phyloP scores from a whole-genome alignment of 1,140 invertebrate genomes.

The Drosophila burlai region DNA sequence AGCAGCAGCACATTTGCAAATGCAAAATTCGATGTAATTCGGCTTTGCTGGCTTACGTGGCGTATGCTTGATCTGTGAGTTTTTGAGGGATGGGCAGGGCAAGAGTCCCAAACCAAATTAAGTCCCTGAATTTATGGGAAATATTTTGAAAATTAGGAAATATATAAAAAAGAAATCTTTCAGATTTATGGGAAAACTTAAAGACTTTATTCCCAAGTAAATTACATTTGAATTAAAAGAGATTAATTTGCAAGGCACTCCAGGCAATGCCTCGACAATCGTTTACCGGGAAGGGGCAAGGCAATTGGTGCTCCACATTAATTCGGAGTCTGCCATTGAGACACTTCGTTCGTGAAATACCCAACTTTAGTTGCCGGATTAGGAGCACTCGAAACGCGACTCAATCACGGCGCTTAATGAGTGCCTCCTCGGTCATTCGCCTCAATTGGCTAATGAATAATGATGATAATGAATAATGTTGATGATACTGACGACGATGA shows the following conservation, averaged over 20 bases:
- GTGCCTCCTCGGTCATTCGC: slow-evolving; percentile 35
- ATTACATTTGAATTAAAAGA: too few relatives aligned
- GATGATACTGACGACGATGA: neutral
- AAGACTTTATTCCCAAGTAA: neutral
- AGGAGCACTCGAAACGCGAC: slow-evolving; percentile 34
- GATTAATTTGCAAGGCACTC: neutral
- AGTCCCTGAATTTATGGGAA: neutral
- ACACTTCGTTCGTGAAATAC: slow-evolving; percentile 14
- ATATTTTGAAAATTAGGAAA: neutral
- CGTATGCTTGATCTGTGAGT: slow-evolving; percentile 36
- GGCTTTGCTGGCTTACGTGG: slow-evolving; percentile 29
- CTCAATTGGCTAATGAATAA: slow-evolving; percentile 11
- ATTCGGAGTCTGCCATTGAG: slow-evolving; percentile 12
- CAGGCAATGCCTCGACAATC: neutral
- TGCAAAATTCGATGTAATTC: slow-evolving; percentile 41
- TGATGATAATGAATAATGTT: slow-evolving; percentile 5
- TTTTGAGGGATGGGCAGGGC: slow-evolving; percentile 9
- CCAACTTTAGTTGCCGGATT: slow-evolving; percentile 40
- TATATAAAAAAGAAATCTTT: neutral
- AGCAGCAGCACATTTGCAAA: slow-evolving; percentile 35
- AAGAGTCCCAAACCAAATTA: neutral
- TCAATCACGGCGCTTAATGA: slow-evolving; percentile 32
- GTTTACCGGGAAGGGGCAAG: neutral
- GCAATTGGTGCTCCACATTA: slow-evolving; percentile 23
- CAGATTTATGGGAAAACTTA: neutral